These are phyloP conservation scores for Paracyclopina nana DNA, from an alignment of 1,140 invertebrate genomes.

Conservation along the genomic window DNA sequence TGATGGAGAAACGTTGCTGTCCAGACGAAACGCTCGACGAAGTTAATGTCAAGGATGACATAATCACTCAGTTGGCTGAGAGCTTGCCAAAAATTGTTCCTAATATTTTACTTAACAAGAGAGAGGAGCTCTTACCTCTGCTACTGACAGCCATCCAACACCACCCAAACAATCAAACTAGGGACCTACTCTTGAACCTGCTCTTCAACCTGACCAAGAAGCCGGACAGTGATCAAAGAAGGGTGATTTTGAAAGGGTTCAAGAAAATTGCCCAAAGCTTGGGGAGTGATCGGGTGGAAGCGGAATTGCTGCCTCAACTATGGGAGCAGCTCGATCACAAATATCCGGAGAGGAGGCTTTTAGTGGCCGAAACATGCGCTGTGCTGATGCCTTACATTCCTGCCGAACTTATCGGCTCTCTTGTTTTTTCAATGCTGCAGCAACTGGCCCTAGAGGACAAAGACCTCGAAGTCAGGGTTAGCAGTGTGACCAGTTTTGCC, in stretches of 20 bases:
- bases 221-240: slow-evolving; percentile 44
- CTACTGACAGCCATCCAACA: slow-evolving; percentile 41
- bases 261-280: slow-evolving; percentile 37
- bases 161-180: slow-evolving; percentile 35
- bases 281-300: slow-evolving; percentile 35
- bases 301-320: slow-evolving; percentile 49
- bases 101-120: slow-evolving; percentile 44
- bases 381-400: slow-evolving; percentile 47
- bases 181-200: slow-evolving; percentile 44
- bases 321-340: slow-evolving; percentile 57
- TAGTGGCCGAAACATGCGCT: slow-evolving; percentile 49
- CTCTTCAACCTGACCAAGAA: slow-evolving; percentile 54
- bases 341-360: slow-evolving; percentile 42
- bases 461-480: slow-evolving; percentile 39
- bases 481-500: slow-evolving; percentile 40
- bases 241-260: slow-evolving; percentile 44
- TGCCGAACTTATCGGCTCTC: slow-evolving; percentile 43
- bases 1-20: too few relatives aligned
- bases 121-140: slow-evolving; percentile 51
- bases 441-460: slow-evolving; percentile 50
- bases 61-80: slow-evolving; percentile 26
- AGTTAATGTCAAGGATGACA: too few relatives aligned
- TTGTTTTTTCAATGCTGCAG: slow-evolving; percentile 49
- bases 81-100: slow-evolving; percentile 41
- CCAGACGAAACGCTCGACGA: too few relatives aligned